These are phyloP conservation scores for Tauraco erythrolophus DNA, from an alignment of 2,113 vertebrate species.

Conservation along the genomic window DNA sequence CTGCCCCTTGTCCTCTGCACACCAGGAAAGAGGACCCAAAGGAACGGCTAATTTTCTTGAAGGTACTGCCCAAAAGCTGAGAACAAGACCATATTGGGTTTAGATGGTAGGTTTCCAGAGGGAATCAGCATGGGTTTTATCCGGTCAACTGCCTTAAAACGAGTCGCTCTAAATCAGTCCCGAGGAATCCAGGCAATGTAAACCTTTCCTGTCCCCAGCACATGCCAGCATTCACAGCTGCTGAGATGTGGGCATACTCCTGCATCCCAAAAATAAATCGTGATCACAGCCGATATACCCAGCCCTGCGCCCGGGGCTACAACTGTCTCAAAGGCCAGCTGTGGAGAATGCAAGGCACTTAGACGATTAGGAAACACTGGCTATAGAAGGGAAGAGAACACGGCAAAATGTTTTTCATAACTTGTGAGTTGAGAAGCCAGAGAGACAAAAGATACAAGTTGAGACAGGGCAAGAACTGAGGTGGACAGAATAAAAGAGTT, in stretches of 20 bases:
- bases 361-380: slow-evolving; percentile 18
- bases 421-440: not conserved
- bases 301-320: not conserved
- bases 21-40: not conserved
- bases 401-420: not conserved
- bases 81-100: not conserved
- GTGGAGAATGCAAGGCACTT: slow-evolving; percentile 45
- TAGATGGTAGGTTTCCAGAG: not conserved
- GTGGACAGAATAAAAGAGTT: not conserved
- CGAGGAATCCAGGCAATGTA: slow-evolving; percentile 43
- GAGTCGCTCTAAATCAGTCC: not conserved
- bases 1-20: not conserved
- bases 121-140: not conserved
- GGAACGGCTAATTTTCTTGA: not conserved
- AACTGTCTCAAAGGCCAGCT: slow-evolving; percentile 55
- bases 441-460: not conserved
- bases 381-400: slow-evolving; percentile 44
- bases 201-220: slow-evolving; percentile 26
- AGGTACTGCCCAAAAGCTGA: not conserved
- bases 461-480: not conserved
- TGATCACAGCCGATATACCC: not conserved
- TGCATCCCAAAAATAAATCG: slow-evolving; percentile 62
- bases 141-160: not conserved
- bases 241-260: slow-evolving; percentile 53
- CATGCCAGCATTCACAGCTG: slow-evolving; percentile 65